A percentile compares a stretch with the other conserved stretches of the same genome.
These are phyloP conservation scores for Ormyrus rosae DNA, from an alignment of 2,888 invertebrate genomes.

Conservation along the genomic window DNA sequence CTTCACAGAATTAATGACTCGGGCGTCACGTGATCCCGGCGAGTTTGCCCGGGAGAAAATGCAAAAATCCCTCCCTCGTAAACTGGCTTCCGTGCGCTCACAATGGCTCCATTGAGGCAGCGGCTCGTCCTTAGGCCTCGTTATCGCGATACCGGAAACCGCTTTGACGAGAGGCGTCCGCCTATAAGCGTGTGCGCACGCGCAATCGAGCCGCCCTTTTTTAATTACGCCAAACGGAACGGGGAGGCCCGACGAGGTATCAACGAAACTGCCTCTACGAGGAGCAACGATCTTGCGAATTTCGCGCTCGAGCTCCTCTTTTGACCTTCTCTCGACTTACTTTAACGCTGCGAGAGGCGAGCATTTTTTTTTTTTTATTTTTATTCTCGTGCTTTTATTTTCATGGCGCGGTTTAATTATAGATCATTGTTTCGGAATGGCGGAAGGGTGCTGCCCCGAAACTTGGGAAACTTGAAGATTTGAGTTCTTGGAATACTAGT, in stretches of 20 bases:
- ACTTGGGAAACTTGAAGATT: background rate
- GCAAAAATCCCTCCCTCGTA: background rate
- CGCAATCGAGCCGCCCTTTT: too few relatives aligned
- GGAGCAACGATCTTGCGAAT: too few relatives aligned
- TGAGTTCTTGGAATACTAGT: background rate
- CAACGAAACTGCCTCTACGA: too few relatives aligned
- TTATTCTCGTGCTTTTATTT: background rate
- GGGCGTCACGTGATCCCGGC: background rate
- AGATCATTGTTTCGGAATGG: background rate
- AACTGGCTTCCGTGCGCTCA: background rate
- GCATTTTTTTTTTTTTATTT: background rate
- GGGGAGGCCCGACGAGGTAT: too few relatives aligned
- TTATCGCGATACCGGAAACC: slow-evolving; percentile 14
- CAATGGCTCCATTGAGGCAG: slow-evolving; percentile 2
- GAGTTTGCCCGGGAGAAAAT: background rate
- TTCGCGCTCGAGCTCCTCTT: too few relatives aligned
- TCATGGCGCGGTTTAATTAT: background rate
- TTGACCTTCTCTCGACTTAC: too few relatives aligned
- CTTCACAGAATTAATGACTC: background rate
- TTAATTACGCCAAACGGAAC: too few relatives aligned
- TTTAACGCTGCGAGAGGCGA: too few relatives aligned
- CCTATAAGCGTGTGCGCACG: too few relatives aligned
- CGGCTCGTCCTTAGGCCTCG: background rate
- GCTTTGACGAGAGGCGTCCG: too few relatives aligned
- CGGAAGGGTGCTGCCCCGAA: background rate